phyloP scores from a whole-genome alignment of 2,888 invertebrate species.

The Micoletzkya japonica region DNA sequence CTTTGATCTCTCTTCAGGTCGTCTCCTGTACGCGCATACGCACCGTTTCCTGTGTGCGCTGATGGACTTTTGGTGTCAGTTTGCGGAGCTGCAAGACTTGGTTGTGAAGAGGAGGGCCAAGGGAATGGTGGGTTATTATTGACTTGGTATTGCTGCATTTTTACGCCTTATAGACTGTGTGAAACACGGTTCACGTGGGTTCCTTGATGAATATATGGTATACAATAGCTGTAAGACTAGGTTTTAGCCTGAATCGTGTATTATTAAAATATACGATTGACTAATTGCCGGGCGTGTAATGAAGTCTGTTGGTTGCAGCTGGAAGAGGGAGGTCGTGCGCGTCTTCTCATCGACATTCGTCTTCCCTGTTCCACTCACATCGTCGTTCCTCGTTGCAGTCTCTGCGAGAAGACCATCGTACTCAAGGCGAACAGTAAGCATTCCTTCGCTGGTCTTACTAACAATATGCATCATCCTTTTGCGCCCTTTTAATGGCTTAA shows the following conservation, averaged over 20 bases:
- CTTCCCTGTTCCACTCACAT: slow-evolving; percentile 11
- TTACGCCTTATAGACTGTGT: background rate
- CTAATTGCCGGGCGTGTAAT: background rate
- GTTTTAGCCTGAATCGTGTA: no score
- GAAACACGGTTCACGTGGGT: background rate
- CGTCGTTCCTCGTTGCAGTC: slow-evolving; percentile 8
- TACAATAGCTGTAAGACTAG: no score
- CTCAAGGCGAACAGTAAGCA: slow-evolving; percentile 31
- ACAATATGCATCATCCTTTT: no score
- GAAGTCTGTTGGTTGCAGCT: background rate
- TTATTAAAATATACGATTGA: background rate
- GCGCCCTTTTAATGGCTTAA: no score
- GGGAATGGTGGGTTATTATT: no score
- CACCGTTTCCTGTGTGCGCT: slow-evolving; percentile 89
- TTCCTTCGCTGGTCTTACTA: no score
- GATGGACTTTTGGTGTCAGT: slow-evolving; percentile 79
- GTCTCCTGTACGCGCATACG: slow-evolving; percentile 73
- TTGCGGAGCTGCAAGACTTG: slow-evolving; percentile 81
- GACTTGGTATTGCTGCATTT: background rate
- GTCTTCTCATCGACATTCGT: slow-evolving; percentile 2
- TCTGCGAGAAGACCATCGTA: slow-evolving; percentile 15
- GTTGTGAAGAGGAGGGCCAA: slow-evolving; percentile 67
- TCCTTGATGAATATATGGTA: no score
- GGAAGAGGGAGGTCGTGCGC: slow-evolving; percentile 12
- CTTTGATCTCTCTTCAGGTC: no score